A percentile compares a stretch with the other conserved stretches of the same genome.
Conservation (phyloP, 2,113 vertebrate species). For the Myanophis thanlyinensis region DNA sequence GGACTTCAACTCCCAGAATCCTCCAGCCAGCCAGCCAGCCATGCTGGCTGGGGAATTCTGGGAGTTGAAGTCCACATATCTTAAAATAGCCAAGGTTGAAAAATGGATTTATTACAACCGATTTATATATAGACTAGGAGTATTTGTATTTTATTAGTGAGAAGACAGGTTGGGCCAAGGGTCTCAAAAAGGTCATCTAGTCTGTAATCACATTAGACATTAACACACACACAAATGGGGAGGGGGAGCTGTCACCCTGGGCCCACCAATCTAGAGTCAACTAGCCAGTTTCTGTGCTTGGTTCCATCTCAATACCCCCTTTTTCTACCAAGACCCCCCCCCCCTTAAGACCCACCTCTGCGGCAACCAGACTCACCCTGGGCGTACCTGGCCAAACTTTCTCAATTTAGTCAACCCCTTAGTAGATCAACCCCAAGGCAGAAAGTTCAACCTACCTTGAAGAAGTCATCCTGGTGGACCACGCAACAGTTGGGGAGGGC, state of each 20-base stretch:
- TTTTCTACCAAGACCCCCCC: background rate
- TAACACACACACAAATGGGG: background rate
- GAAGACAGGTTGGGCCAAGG: background rate
- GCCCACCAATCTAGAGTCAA: background rate
- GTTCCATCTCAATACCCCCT: background rate
- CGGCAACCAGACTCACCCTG: background rate
- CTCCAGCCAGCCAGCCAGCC: too few species aligned
- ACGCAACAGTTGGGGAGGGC: slow-evolving; percentile 90
- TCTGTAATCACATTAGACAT: background rate
- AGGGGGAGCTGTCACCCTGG: too few species aligned
- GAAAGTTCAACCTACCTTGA: slow-evolving; percentile 78
- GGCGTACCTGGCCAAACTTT: background rate
- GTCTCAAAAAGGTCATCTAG: background rate
- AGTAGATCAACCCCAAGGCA: background rate
- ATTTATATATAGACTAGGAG: too few species aligned
- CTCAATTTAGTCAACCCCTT: background rate
- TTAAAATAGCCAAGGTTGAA: background rate
- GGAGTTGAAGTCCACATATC: background rate
- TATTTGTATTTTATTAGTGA: background rate
- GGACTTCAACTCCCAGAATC: background rate
- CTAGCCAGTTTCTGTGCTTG: background rate
- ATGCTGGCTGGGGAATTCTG: background rate
- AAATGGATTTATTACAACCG: background rate
- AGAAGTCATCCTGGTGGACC: slow-evolving; percentile 94
- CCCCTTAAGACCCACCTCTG: background rate